Conservation (phyloP, 2,797 vertebrate genomes). For the Tinamus major region DNA sequence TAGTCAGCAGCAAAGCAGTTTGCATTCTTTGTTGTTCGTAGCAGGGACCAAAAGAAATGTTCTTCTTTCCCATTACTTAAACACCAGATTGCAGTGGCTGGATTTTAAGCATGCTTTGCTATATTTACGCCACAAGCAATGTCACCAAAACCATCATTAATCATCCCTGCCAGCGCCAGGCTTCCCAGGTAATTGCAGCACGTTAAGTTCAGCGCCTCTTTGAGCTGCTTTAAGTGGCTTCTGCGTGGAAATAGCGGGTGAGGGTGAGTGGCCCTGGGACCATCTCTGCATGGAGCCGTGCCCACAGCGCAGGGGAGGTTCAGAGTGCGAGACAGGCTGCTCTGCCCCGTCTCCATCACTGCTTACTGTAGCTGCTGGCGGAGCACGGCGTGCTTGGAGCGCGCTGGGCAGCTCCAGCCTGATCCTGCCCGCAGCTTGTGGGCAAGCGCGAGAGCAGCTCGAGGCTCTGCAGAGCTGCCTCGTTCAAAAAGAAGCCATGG, state of each 20-base stretch:
- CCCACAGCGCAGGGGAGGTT: fast-evolving
- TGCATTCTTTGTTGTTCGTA: background rate
- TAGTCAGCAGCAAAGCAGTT: background rate
- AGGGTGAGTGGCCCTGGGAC: background rate
- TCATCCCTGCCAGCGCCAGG: background rate
- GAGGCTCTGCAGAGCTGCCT: fast-evolving
- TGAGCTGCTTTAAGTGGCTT: background rate
- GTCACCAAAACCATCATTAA: background rate
- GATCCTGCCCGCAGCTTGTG: fast-evolving
- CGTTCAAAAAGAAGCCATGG: background rate
- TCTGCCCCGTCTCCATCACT: too few species aligned
- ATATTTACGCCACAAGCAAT: background rate
- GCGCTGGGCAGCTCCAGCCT: fast-evolving
- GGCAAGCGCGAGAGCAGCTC: background rate
- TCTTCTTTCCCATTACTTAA: background rate
- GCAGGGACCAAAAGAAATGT: background rate
- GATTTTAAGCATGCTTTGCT: background rate
- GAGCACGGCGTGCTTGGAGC: fast-evolving
- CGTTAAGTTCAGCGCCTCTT: background rate
- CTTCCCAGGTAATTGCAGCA: slow-evolving; percentile 23
- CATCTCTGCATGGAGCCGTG: background rate
- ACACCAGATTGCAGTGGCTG: background rate
- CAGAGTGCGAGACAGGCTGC: background rate
- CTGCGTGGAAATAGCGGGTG: fast-evolving
- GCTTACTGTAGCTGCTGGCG: background rate